A percentile compares a stretch with the other conserved stretches of the same genome.
phyloP scores from a whole-genome alignment of 2,888 invertebrate genomes.

The Physocephala rufipes region DNA sequence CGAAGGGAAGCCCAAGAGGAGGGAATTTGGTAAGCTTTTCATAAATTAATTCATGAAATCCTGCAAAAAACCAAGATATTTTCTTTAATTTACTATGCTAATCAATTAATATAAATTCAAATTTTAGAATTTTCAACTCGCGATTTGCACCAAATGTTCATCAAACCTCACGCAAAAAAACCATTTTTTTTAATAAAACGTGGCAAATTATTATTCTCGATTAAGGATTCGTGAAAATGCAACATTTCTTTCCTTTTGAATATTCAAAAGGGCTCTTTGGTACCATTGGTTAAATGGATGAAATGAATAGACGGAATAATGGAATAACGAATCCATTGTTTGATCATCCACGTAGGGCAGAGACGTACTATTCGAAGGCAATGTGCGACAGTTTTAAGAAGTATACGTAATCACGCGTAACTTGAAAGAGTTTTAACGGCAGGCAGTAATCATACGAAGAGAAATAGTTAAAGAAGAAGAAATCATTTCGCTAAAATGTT shows the following conservation, averaged over 20 bases:
- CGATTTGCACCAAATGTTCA: conserved; percentile 15
- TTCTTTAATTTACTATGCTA: conserved; percentile 57
- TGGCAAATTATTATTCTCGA: conserved; percentile 44
- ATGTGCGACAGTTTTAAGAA: no score
- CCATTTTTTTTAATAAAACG: conserved; percentile 45
- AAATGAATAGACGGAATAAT: no score
- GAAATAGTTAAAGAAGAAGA: no score
- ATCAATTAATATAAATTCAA: conserved; percentile 65
- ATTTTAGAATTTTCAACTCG: conserved; percentile 51
- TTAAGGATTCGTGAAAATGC: conserved; percentile 9
- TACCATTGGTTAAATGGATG: no score
- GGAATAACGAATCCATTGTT: no score
- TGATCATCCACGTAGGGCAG: no score
- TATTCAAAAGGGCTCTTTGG: conserved; percentile 34
- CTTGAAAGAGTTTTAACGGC: no score
- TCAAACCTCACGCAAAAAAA: conserved; percentile 45
- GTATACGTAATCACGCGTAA: no score
- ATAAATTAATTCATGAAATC: conserved; percentile 12
- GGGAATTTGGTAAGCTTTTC: conserved; percentile 48
- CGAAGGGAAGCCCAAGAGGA: no score
- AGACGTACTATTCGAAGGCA: no score
- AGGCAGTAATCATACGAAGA: no score
- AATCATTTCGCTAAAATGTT: no score
- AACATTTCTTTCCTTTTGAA: conserved; percentile 30
- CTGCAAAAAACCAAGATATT: background rate